phyloP scores from a whole-genome alignment of 2,797 vertebrate species.

The Phrynocephalus guinanensis region DNA sequence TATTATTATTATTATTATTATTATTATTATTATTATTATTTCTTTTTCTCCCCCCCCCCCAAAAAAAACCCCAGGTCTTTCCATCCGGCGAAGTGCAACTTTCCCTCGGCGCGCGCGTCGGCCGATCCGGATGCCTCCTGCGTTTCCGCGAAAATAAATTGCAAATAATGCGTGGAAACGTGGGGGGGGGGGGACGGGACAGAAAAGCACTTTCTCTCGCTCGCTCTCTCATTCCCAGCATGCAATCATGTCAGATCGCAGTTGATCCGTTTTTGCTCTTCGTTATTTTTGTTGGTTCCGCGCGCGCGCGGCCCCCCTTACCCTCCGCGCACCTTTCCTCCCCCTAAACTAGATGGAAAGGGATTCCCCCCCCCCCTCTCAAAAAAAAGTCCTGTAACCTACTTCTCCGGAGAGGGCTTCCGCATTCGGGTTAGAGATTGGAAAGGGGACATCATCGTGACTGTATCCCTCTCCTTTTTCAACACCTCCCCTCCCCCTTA shows the following conservation, averaged over 20 bases:
- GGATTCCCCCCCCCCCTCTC: background rate
- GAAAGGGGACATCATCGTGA: background rate
- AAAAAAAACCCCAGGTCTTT: background rate
- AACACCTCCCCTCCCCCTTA: background rate
- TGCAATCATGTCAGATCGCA: conserved; percentile 10
- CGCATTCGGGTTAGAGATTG: conserved; percentile 39
- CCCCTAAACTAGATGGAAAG: conserved; percentile 13
- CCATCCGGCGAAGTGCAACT: conserved; percentile 4
- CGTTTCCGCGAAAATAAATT: no score
- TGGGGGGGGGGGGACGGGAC: background rate
- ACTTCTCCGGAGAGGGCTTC: conserved; percentile 26
- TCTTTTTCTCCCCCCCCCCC: no score
- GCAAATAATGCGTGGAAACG: no score
- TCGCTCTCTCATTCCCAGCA: conserved; percentile 2
- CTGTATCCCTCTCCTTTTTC: conserved; percentile 21
- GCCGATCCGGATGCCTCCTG: no score
- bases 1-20: no score
- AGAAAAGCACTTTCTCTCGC: conserved; percentile 19
- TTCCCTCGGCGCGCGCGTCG: background rate
- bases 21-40: no score
- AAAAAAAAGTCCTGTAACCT: background rate
- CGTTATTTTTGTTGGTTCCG: background rate
- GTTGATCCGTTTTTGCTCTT: background rate
- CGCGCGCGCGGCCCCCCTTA: accelerated
- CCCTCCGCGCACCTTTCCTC: no score